Base-by-base conservation (phyloP, 2,888 invertebrate genomes). In the Smittia aterrima region DNA sequence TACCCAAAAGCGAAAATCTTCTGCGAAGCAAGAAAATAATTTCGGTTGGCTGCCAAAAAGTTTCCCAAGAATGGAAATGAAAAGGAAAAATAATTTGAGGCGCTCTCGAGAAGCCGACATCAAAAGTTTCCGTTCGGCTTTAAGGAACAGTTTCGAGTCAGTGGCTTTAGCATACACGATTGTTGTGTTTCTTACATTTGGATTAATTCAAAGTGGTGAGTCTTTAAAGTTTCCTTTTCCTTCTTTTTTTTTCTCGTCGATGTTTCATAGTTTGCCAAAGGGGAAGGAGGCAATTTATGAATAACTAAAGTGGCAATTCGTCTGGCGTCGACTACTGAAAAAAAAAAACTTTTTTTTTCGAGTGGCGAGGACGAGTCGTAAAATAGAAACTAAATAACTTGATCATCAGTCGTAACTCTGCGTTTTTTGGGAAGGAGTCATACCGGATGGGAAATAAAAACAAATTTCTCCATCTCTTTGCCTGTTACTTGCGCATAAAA, bases 121-220 rank as follows among this genome's bases (percentile, higher is more conserved):
- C 41, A 67, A 24, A 27, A 67, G 41, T 27, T 67, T 27, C 25
- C 70, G 41, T 53, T 53, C 41, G 25, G 18, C 20, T 4, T 54
- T 70, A 24, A 27, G 53, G 53, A 70, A 53, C 70, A 70, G 22
- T 25, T 18, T 70, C 22, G 53, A 53, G 25, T 54, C 70, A 27
- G 22, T 68, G 68, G 53, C 25, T 68, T 68, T 68, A 20, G 13
- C 20, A 18, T n/a, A 67, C 41, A 41, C 47, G 32, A 11, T 67
- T 38, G 38, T 67, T 11, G 22, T 67, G 27, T 27, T 70, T 54
- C 41, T 70, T 13, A 25, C 70, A 54, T 54, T 70, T 54, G 70
- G 70, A 54, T 27, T 70, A 24, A 54, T 70, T 70, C 70, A 70
- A 54, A 70, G 54, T 54, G 70, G 70, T 70, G 27, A 70, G 70